Conservation (phyloP, 1,140 invertebrate genomes). For the Colletes gigas region DNA sequence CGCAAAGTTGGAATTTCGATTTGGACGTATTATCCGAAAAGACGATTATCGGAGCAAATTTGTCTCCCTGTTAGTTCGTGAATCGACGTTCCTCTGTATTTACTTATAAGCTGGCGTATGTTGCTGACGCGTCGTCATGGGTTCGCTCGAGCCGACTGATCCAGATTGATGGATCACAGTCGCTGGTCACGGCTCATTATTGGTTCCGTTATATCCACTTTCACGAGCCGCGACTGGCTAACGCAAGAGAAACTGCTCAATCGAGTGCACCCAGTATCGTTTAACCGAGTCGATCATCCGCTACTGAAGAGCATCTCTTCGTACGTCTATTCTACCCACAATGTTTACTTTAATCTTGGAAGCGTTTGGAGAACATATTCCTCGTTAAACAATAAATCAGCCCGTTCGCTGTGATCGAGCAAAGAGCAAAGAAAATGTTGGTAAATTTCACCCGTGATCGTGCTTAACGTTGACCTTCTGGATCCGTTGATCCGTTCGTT, state of each 20-base stretch:
- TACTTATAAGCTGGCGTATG: not conserved
- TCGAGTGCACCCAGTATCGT: constrained; percentile 56
- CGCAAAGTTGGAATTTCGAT: too few species aligned
- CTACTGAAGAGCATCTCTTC: not conserved
- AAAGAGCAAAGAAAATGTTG: not conserved
- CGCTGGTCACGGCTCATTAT: constrained; percentile 68
- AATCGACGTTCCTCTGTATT: too few species aligned
- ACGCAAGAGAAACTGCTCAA: constrained; percentile 67
- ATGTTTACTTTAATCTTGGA: not conserved
- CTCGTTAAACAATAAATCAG: constrained; percentile 21
- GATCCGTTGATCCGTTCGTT: not conserved
- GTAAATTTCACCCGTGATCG: not conserved
- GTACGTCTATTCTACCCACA: not conserved
- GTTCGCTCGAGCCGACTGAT: constrained; percentile 45
- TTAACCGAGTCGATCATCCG: constrained; percentile 57
- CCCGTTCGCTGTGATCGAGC: not conserved
- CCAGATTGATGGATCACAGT: constrained; percentile 70
- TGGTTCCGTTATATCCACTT: constrained; percentile 71
- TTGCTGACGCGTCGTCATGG: constrained; percentile 49
- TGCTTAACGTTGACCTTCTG: not conserved
- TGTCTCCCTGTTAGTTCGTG: too few species aligned
- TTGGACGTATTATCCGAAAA: too few species aligned
- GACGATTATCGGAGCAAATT: too few species aligned
- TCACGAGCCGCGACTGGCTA: constrained; percentile 57
- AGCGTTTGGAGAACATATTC: not conserved